Base-by-base conservation (phyloP, 2,113 vertebrate genomes). In the Caranx melampygus region DNA sequence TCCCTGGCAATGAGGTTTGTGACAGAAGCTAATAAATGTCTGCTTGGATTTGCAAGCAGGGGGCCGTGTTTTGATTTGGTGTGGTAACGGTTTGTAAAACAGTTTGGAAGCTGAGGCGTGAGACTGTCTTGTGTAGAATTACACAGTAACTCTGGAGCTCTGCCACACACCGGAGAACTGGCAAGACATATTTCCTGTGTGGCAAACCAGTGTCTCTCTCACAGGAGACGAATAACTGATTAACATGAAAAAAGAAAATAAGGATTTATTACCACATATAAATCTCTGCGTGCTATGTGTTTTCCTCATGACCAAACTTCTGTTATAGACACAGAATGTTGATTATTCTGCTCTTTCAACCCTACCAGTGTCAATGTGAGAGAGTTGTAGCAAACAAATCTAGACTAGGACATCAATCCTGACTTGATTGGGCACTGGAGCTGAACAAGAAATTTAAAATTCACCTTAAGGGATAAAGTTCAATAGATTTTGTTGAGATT, bases 1-100 rank as follows among this genome's bases (percentile, higher is more conserved):
- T 83, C 67, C 18, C 4, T 37, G 72, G 31, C 70, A 70, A 80
- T 79, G 57, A 52, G 62, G 42, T 85, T 75, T 76, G 58, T 40
- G 78, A 84, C 65, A 67, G 45, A 49, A 73, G 47, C 40, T 67
- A 72, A 76, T 79, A 76, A 78, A 84, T 75, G 61, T 77, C 14
- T 58, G 54, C 62, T 74, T 81, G 69, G 52, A 66, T 15, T 73
- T 76, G 60, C 45, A 37, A 74, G 71, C 65, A 54, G 12, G 5
- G 34, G 33, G 21, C 65, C 42, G 20, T 71, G 61, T 87, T 85
- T 84, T 79, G 64, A 67, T 71, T 51, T 21, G 79, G 58, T 57
- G 55, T 31, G 15, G 26, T 60, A 69, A 84, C 21, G n/a, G 52
- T 59, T 80, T 79, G 55, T 67, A 79, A 81, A 82, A 44, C 37